These are phyloP conservation scores for Erebia ligea DNA, from an alignment of 2,888 invertebrate species.

Conservation along the genomic window DNA sequence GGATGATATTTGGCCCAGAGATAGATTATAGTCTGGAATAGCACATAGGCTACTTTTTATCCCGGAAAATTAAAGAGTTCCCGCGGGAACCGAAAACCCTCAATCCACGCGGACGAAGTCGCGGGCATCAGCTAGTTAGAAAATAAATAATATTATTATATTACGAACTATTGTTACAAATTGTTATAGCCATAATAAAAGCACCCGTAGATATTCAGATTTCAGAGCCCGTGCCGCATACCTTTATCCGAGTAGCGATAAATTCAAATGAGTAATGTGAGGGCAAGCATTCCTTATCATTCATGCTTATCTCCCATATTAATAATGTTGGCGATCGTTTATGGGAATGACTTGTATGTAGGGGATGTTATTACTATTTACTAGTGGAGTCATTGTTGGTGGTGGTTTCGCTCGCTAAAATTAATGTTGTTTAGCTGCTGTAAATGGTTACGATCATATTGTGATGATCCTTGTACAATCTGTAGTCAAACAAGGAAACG, in stretches of 20 bases:
- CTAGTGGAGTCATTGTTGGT: neutral
- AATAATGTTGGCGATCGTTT: conserved; percentile 21
- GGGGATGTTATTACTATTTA: conserved; percentile 4
- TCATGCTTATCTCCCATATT: conserved; percentile 23
- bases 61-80: no score
- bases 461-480: no score
- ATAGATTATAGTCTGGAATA: no score
- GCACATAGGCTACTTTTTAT: no score
- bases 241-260: conserved; percentile 34
- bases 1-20: no score
- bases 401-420: neutral
- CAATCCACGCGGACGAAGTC: no score
- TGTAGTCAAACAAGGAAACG: no score
- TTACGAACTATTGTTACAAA: conserved; percentile 30
- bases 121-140: no score
- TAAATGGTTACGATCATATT: no score
- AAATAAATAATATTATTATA: neutral
- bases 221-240: conserved; percentile 24
- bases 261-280: conserved; percentile 31
- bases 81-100: no score
- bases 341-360: neutral
- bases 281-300: conserved; percentile 19
- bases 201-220: conserved; percentile 25
- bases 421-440: neutral
- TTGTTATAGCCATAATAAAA: conserved; percentile 31